These are phyloP conservation scores for Danaus chrysippus DNA, from an alignment of 2,888 invertebrate species.

Conservation along the genomic window DNA sequence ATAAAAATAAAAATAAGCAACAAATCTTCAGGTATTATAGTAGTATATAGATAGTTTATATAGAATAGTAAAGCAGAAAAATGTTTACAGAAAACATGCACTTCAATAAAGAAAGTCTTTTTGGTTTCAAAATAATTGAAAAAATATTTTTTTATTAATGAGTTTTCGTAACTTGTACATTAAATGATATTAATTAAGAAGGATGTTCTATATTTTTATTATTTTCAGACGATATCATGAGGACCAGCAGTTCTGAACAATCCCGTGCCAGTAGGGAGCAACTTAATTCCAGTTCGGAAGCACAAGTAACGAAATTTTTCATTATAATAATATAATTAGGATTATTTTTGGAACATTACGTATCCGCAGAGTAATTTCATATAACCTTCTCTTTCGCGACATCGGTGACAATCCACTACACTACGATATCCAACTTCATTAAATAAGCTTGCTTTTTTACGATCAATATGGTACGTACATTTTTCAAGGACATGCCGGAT, in stretches of 20 bases:
- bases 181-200: too few relatives aligned
- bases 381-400: constrained; percentile 12
- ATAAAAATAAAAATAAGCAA: too few relatives aligned
- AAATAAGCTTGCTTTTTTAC: constrained; percentile 26
- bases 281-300: constrained; percentile 24
- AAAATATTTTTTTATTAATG: too few relatives aligned
- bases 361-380: not conserved
- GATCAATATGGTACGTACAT: constrained; percentile 30
- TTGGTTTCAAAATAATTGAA: too few relatives aligned
- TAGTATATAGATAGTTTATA: too few relatives aligned
- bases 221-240: not conserved
- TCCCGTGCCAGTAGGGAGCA: constrained; percentile 20
- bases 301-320: constrained; percentile 10
- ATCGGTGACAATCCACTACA: constrained; percentile 21
- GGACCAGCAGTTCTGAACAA: constrained; percentile 20
- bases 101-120: too few relatives aligned
- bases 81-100: too few relatives aligned
- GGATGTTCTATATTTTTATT: not conserved
- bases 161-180: too few relatives aligned
- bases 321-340: constrained; percentile 1
- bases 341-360: not conserved
- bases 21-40: too few relatives aligned
- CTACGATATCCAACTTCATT: constrained; percentile 14
- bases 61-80: too few relatives aligned
- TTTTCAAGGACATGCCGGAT: constrained; percentile 27